Evolutionary conservation across 2,888 invertebrate species (phyloP), one percentile per base, ranked within the genome.

Genomic region (Microlaimidae sp.): DNA sequence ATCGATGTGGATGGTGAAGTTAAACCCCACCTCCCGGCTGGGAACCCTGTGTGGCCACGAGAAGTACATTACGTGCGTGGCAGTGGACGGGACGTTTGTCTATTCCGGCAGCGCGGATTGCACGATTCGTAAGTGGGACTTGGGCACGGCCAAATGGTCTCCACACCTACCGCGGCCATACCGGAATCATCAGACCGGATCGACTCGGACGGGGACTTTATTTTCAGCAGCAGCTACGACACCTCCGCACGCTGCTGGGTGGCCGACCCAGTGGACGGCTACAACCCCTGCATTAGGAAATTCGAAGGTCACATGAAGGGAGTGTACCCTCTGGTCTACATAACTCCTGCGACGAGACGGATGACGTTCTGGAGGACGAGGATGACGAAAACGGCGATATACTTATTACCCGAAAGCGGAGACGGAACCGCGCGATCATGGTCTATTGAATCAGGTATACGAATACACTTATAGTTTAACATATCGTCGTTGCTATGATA

Each of bases 111-210:
- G 73, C 56, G 73, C 74, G 3, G 76, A 76, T 61, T 66, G 67
- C 52, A 74, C 75, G 2, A 63, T 76, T 50, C 65, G 72, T 43
- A 75, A 76, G 60, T 76, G 76, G 76, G 73, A 74, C 61, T 73
- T 76, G 58, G 69, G 69, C 57, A 71, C 71, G 32, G 74, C 47
- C 38, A 71, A 74, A 54, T 75, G 75, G 47, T 59, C 61, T 74
- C 27, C 66, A 69, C 52, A 65, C 71, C 23, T 71, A 72, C 59
- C 59, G 64, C 2, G 75, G 75, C 1, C 75, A 75, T 60, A 66
- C 63, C 5, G 70, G 73, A 1, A 67, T 74, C 23, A 66, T 75
- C 19, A 74, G 5, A 74, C 61, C 65, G 74, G 3, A 66, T 75
- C 57, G 69, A 75, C 29, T 71, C 72, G 58, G 74, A 73, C 1